These are phyloP conservation scores for Electrophaes corylata DNA, from an alignment of 2,888 invertebrate genomes.

Conservation along the genomic window DNA sequence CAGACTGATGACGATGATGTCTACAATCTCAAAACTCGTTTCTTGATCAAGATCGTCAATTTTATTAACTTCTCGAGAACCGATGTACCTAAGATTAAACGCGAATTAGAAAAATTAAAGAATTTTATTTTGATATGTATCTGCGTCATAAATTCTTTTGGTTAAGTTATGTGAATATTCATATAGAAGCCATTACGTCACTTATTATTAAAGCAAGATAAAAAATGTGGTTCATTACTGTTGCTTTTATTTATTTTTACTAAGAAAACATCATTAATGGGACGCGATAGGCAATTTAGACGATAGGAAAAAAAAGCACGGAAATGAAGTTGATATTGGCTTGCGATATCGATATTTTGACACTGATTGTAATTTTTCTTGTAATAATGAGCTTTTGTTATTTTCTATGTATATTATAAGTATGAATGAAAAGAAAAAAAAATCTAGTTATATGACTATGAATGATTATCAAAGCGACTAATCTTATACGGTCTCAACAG, in stretches of 20 bases:
- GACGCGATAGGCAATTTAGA: slow-evolving; percentile 12
- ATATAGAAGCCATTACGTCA: slow-evolving; percentile 23
- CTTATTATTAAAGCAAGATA: slow-evolving; percentile 25
- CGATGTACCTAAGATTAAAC: slow-evolving; percentile 48
- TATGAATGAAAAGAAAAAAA: too few species aligned
- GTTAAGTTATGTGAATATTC: slow-evolving; percentile 35
- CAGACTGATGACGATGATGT: slow-evolving; percentile 12
- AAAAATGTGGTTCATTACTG: slow-evolving; percentile 20
- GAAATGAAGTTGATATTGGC: slow-evolving; percentile 17
- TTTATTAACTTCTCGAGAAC: slow-evolving; percentile 49
- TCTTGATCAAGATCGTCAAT: slow-evolving; percentile 36
- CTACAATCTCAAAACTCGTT: slow-evolving; percentile 31
- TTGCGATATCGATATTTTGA: slow-evolving; percentile 14
- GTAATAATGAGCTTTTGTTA: slow-evolving; percentile 1
- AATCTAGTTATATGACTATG: too few species aligned
- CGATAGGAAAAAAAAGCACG: slow-evolving; percentile 10
- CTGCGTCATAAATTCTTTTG: slow-evolving; percentile 39
- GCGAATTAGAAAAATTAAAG: slow-evolving; percentile 54
- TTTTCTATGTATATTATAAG: not conserved
- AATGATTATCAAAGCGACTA: too few species aligned
- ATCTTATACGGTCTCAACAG: too few species aligned
- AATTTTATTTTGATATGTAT: slow-evolving; percentile 48
- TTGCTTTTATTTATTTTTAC: slow-evolving; percentile 9
- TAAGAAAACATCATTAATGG: slow-evolving; percentile 16
- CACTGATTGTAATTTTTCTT: slow-evolving; percentile 3